Evolutionary conservation across 2,888 invertebrate genomes (phyloP), one percentile per base, ranked within the genome.

Genomic region (Adelphocoris suturalis): DNA sequence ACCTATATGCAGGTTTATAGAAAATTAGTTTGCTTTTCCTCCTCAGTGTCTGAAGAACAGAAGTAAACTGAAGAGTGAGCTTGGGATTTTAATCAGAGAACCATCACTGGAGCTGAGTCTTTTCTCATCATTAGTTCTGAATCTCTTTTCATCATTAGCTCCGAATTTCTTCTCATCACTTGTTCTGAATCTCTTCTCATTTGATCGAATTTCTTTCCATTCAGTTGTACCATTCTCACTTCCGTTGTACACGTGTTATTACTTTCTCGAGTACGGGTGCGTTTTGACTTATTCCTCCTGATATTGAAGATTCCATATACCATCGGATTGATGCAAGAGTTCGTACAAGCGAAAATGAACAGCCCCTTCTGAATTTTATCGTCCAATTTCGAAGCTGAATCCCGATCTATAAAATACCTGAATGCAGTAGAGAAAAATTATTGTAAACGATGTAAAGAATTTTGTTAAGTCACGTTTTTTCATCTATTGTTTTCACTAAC

Each of bases 241-340:
- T 92, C 92, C 9, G 92, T 92, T 48, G 92, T 91, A 86, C 92
- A 91, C 46, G 92, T 92, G 76, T 91, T 91, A 75, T 91, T 91
- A 78, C 91, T 90, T 68, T 91, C 94, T 93, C 93, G 93, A 55
- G 91, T 91, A 46, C 87, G 87, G 37, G 86, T 84, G n/a, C 90
- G 81, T 78, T 88, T 86, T 91, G 91, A 90, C 75, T 91, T 89
- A 93, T 92, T 92, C 5, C 93, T 92, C 27, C 96, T 94, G 92
- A 97, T 96, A 93, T 97, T 97, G 93, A 97, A 98, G 19, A 96
- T 95, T 0, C 99, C 99, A 93, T 99, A 99, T 46, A 99, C 98
- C 91, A 99, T 96, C 4, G 99, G 99, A 94, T 99, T 98, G 94
- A 98, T 97, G 93, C 98, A 98, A 3, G 98, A 98, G 94, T 99